Conservation (phyloP, 2,888 invertebrate genomes). For the Xestia c-nigrum region DNA sequence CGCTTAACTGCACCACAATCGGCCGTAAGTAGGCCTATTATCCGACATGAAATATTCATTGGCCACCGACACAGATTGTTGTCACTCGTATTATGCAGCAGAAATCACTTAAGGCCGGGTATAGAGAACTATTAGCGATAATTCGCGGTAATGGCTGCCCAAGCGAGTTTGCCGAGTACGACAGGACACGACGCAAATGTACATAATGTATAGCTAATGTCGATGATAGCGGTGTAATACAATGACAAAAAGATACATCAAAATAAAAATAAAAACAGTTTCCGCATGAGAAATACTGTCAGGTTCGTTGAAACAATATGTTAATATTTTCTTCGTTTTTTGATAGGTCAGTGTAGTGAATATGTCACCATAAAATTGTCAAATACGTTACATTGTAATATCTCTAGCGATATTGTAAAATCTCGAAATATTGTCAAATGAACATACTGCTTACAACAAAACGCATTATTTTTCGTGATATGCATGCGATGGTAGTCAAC, state of each 20-base stretch:
- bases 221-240: conserved; percentile 37
- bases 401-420: too few relatives aligned
- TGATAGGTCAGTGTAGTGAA: not conserved
- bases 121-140: conserved; percentile 80
- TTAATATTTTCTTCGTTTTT: not conserved
- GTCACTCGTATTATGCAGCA: conserved; percentile 84
- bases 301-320: not conserved
- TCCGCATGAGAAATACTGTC: not conserved
- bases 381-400: too few relatives aligned
- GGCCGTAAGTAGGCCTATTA: conserved; percentile 80
- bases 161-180: conserved; percentile 63
- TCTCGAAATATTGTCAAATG: too few relatives aligned
- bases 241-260: not conserved
- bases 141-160: conserved; percentile 88
- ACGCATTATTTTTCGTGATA: too few relatives aligned
- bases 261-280: not conserved
- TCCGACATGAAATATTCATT: conserved; percentile 87
- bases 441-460: too few relatives aligned
- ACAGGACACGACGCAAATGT: conserved; percentile 74
- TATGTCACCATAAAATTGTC: too few relatives aligned
- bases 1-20: conserved; percentile 77
- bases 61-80: conserved; percentile 84
- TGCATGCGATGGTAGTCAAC: too few relatives aligned
- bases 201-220: conserved; percentile 40
- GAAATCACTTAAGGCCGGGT: conserved; percentile 82